Evolutionary conservation across 1,140 invertebrate species (phyloP), one percentile per base, ranked within the genome.

Genomic region (Wiebesia pumilae): DNA sequence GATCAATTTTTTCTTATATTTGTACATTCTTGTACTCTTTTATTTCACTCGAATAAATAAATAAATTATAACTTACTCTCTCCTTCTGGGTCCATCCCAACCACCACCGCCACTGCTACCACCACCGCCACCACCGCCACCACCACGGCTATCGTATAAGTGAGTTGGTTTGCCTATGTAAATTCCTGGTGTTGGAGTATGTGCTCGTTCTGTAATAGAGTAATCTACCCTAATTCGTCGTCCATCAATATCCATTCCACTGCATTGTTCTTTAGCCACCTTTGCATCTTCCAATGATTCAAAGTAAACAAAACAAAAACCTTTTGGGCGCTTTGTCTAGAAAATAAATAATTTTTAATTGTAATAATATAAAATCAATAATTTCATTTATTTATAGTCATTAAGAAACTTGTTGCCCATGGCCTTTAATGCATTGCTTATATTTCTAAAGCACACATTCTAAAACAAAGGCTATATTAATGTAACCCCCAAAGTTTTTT

Each of bases 301-400:
- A 94, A 97, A 99, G 94, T 99, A 99, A 43, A 99, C 97, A 94
- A 99, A 99, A 88, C 97, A 98, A 94, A 99, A 99, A 51, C 99
- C 99, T 90, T 98, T 94, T 0, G 98, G 99, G 88, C 98, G 95
- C 27, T 97, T 97, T 90, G 97, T 98, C 97, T 98, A 91, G 47
- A 94, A 91, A 65, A 77, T 38, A 88, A 85, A 77, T 51, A 71
- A 80, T 80, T 80, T 62, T 38, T 21, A 19, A 47, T 58, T 58
- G 77, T 62, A 80, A 73, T 43, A 19, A 54, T 30, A 69, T 14
- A 54, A 40, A 10, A 40, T 80, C 7, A 27, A 38, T 62, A 38
- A 43, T 40, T 14, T 80, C 58, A 58, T 16, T 33, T 35, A 33
- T 30, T 51, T 79, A 47, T 58, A 43, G 12, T 19, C 27, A 75